Conservation (phyloP, 2,113 vertebrate species). For the Xiphias gladius region DNA sequence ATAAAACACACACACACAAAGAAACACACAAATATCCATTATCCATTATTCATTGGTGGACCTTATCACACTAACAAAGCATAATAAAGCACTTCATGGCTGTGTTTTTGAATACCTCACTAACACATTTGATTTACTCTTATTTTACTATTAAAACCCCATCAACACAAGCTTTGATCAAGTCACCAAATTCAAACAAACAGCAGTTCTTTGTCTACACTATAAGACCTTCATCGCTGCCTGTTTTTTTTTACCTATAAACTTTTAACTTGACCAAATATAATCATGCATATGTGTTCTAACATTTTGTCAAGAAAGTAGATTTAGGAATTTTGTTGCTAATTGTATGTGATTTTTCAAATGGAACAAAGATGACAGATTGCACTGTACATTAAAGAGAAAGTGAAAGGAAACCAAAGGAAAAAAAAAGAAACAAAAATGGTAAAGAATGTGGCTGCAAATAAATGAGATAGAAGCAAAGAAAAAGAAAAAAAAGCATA, state of each 20-base stretch:
- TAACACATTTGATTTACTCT: not conserved
- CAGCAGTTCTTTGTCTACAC: not conserved
- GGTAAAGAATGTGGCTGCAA: not conserved
- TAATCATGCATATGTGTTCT: not conserved
- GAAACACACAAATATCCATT: conserved; percentile 41
- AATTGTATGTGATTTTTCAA: not conserved
- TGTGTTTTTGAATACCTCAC: not conserved
- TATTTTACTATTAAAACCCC: not conserved
- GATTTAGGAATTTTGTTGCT: not conserved
- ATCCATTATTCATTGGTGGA: conserved; percentile 46
- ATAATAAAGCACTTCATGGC: conserved; percentile 11
- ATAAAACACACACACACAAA: conserved; percentile 64
- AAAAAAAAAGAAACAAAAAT: not conserved
- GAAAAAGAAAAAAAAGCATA: not conserved
- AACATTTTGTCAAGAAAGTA: not conserved
- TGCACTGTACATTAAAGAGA: not conserved
- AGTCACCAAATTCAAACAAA: not conserved
- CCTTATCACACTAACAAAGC: conserved; percentile 26
- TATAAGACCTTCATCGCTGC: not conserved
- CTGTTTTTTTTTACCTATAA: too few relatives aligned
- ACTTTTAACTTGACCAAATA: not conserved
- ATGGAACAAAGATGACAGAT: not conserved
- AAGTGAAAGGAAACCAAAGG: not conserved
- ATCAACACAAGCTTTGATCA: not conserved
- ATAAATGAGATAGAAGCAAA: not conserved